phyloP scores from a whole-genome alignment of 1,140 invertebrate species.

The Aleiodes sp. region DNA sequence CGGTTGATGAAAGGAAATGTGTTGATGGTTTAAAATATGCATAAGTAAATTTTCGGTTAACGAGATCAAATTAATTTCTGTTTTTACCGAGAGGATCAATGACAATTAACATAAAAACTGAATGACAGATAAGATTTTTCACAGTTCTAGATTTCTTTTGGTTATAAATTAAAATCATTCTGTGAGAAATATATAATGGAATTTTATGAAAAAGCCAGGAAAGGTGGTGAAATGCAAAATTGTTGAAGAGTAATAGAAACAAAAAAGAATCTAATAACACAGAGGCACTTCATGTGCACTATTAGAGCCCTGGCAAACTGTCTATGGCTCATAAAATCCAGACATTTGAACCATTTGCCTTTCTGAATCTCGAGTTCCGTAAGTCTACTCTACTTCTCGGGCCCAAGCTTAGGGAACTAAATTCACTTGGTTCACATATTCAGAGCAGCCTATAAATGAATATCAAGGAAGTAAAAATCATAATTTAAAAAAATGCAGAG shows the following conservation, averaged over 20 bases:
- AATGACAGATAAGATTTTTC: too few species aligned
- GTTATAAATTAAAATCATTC: too few species aligned
- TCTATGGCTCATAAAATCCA: conserved; percentile 45
- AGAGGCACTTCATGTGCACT: background rate
- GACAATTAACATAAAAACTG: too few species aligned
- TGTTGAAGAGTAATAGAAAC: background rate
- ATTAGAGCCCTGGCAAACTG: background rate
- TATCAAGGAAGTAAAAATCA: background rate
- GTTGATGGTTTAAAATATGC: too few species aligned
- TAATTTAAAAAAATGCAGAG: background rate
- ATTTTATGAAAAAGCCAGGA: too few species aligned
- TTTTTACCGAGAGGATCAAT: too few species aligned
- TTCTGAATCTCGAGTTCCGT: background rate
- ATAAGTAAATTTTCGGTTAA: too few species aligned
- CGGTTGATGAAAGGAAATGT: too few species aligned
- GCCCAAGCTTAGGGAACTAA: background rate
- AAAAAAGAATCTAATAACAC: background rate
- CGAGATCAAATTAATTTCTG: too few species aligned
- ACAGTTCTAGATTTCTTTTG: too few species aligned
- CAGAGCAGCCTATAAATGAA: too few species aligned
- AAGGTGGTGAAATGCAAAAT: background rate
- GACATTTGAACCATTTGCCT: conserved; percentile 34
- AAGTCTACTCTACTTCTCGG: background rate
- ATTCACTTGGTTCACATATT: background rate
- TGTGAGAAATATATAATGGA: too few species aligned